Evolutionary conservation across 2,888 invertebrate species (phyloP).

Genomic region (Parasteatoda lunata): DNA sequence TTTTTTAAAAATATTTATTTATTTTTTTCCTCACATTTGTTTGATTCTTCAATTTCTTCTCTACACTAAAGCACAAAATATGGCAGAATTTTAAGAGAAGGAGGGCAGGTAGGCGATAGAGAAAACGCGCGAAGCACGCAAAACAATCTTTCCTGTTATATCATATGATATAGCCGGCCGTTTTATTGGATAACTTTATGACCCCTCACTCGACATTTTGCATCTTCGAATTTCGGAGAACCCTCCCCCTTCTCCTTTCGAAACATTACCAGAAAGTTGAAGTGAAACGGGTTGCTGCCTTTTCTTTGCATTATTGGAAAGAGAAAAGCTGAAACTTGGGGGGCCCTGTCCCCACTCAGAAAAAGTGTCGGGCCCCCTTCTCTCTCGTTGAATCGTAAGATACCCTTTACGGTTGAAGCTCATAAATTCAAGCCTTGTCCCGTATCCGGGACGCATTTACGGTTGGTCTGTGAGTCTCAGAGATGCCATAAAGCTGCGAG

Average conservation of each 20-base stretch:
- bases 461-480: constrained; percentile 60
- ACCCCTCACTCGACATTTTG: constrained; percentile 65
- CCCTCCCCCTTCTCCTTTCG: constrained; percentile 16
- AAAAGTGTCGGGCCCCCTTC: constrained; percentile 48
- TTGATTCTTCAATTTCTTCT: constrained; percentile 12
- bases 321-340: constrained; percentile 39
- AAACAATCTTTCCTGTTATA: constrained; percentile 58
- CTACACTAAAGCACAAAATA: constrained; percentile 35
- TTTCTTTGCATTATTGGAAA: constrained; percentile 35
- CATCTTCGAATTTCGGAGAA: constrained; percentile 54
- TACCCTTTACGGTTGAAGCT: constrained; percentile 65
- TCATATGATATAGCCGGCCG: constrained; percentile 65
- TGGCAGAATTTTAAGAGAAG: constrained; percentile 11
- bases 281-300: constrained; percentile 34
- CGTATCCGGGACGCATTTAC: constrained; percentile 58
- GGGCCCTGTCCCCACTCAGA: constrained; percentile 31
- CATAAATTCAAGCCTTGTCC: constrained; percentile 65
- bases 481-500: constrained; percentile 67
- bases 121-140: constrained; percentile 12
- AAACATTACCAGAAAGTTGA: constrained; percentile 11
- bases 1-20: constrained; percentile 41
- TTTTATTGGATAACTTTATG: constrained; percentile 68
- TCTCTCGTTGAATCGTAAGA: constrained; percentile 38
- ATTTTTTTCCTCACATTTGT: constrained; percentile 34
- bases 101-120: constrained; percentile 1